Conservation (phyloP, 2,888 invertebrate species). For the Pheosia gnoma region DNA sequence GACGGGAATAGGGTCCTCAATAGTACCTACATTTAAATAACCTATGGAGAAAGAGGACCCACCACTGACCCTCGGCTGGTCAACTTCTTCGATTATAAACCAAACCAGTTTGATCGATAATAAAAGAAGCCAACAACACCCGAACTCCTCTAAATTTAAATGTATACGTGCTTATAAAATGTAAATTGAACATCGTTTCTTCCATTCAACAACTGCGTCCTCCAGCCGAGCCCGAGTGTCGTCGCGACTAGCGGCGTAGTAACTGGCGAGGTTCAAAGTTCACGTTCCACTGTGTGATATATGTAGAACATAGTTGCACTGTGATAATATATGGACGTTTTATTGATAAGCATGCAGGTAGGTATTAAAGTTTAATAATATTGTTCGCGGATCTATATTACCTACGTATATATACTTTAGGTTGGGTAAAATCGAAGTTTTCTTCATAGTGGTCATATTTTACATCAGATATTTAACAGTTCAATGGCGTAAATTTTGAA, state of each 20-base stretch:
- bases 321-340: background rate
- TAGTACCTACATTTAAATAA: no score
- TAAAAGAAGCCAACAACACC: no score
- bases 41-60: no score
- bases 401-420: background rate
- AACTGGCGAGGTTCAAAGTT: slow-evolving; percentile 49
- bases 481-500: no score
- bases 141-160: no score
- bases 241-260: slow-evolving; percentile 2
- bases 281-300: slow-evolving; percentile 48
- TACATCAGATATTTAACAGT: no score
- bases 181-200: slow-evolving; percentile 13
- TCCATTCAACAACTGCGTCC: slow-evolving; percentile 34
- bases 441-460: no score
- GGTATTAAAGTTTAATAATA: background rate
- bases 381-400: background rate
- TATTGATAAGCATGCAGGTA: background rate
- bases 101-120: no score
- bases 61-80: no score
- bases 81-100: no score
- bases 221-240: slow-evolving; percentile 7
- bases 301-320: slow-evolving; percentile 16
- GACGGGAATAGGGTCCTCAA: no score
- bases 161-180: background rate
- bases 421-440: background rate